Evolutionary conservation across 2,888 invertebrate species (phyloP).

Genomic region (Apoderus coryli): DNA sequence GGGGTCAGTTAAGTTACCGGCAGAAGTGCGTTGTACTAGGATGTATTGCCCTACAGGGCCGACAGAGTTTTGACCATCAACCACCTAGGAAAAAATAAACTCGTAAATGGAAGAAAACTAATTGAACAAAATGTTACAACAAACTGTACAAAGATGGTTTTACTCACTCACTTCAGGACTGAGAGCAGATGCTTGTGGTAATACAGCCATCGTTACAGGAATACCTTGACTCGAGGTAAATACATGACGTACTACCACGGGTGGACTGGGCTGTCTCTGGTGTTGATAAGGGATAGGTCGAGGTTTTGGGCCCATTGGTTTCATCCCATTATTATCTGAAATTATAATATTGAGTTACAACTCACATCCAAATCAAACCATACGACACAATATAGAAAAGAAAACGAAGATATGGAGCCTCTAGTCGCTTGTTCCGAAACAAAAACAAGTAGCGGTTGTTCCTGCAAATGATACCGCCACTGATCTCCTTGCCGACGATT

Average conservation of each 20-base stretch:
- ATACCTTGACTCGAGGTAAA: conserved; percentile 41
- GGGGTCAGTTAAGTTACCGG: conserved; percentile 38
- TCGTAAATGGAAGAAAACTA: not conserved
- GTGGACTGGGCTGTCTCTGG: conserved; percentile 39
- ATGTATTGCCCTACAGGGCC: conserved; percentile 65
- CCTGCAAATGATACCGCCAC: no score
- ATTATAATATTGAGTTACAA: conserved; percentile 16
- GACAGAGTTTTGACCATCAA: conserved; percentile 43
- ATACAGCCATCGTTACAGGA: conserved; percentile 40
- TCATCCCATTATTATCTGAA: conserved; percentile 30
- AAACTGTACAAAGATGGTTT: conserved; percentile 7
- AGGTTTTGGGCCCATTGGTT: conserved; percentile 28
- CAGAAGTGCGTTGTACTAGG: conserved; percentile 55
- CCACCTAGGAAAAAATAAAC: conserved; percentile 36
- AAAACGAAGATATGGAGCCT: no score
- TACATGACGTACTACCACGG: conserved; percentile 49
- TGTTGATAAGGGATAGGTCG: conserved; percentile 36
- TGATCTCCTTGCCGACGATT: no score
- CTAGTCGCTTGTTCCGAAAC: no score
- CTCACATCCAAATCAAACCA: no score
- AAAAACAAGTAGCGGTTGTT: no score
- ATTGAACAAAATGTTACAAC: no score
- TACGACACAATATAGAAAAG: no score
- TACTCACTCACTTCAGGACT: conserved; percentile 32
- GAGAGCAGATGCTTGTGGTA: conserved; percentile 33